Base-by-base conservation (phyloP, 2,113 vertebrate species). In the Semicossyphus pulcher region DNA sequence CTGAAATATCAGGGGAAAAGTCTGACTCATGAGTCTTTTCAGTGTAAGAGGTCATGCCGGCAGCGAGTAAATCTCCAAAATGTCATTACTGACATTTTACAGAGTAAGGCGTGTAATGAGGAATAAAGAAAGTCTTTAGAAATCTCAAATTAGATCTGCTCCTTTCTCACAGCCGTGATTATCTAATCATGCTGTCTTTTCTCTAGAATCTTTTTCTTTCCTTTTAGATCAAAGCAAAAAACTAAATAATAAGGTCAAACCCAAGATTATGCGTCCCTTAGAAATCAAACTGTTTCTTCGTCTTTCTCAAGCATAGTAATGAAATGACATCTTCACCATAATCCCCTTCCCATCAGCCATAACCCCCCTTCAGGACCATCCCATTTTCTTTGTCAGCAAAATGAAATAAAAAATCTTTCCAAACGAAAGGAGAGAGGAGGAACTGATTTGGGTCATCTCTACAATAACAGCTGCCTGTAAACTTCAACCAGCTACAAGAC, bases 221-320 rank as follows among this genome's bases (percentile, higher is more conserved):
- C n/a, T 47, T 26, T 25, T n/a, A 20, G 39, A 83, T 78, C 28
- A 83, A 70, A 74, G 66, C 25, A 25, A 14, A 12, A 20, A 66
- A 31, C 49, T 65, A 21, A 74, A 56, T 57, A 58, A 59, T 10
- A 53, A 70, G 41, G 25, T 70, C 37, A 78, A 70, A 32, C 39
- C 51, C 12, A 9, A 73, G 54, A 71, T 66, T 45, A 70, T 57
- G 48, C 42, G 29, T 68, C 44, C 39, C 44, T 64, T 59, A 45
- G 18, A 63, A 57, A 62, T 63, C 28, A 42, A 37, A 63, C 29
- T 10, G 34, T 49, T 31, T 54, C 15, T 7, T 47, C 9, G 25
- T 72, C 44, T 32, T 21, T 64, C 15, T 69, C 26, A 8, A 70
- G 44, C 34, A 32, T 18, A 45, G 72, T 20, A 11, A 44, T 8